Conservation (phyloP, 2,113 vertebrate species). For the Orycteropus afer region DNA sequence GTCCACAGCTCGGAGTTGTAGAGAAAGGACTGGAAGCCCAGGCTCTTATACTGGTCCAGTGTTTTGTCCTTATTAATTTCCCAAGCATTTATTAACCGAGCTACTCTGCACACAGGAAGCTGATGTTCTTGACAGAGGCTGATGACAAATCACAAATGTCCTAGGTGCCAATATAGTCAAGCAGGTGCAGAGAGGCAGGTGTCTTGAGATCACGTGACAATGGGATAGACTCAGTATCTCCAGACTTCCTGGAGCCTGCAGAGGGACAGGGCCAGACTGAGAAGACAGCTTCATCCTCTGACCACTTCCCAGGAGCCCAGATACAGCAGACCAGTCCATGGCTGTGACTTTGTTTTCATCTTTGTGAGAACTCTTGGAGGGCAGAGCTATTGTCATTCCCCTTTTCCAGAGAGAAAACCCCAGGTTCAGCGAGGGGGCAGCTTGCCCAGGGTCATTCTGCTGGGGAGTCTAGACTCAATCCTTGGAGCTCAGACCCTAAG, state of each 20-base stretch:
- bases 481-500: background rate
- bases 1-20: background rate
- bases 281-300: background rate
- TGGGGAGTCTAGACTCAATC: too few relatives aligned
- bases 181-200: background rate
- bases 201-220: background rate
- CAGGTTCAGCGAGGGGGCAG: background rate
- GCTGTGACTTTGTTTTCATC: background rate
- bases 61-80: background rate
- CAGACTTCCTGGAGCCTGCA: background rate
- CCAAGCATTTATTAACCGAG: background rate
- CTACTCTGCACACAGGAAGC: background rate
- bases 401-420: background rate
- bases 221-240: too few relatives aligned
- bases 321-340: accelerated
- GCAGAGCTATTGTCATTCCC: background rate
- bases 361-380: background rate
- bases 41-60: background rate
- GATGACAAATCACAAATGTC: background rate
- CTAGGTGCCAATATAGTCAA: background rate
- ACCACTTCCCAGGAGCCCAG: background rate
- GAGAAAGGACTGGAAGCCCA: background rate
- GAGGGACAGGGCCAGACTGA: background rate
- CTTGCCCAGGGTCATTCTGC: background rate
- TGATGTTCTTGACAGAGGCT: accelerated